Conservation (phyloP, 2,797 vertebrate species). For the Schizopygopsis malacanthus region DNA sequence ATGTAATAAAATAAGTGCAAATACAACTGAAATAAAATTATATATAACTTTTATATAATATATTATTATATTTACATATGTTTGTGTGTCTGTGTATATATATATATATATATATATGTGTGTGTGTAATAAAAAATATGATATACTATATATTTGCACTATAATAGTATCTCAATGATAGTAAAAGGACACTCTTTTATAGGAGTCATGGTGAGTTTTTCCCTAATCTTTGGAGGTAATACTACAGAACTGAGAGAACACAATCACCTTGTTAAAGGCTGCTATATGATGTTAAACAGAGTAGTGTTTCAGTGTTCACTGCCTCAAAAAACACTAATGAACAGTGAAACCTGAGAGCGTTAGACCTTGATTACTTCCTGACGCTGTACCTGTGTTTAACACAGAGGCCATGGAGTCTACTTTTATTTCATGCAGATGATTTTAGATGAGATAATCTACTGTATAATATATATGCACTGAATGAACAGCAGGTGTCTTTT, state of each 20-base stretch:
- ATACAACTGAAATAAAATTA: too few species aligned
- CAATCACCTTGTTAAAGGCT: neutral
- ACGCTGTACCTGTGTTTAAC: neutral
- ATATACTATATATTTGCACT: neutral
- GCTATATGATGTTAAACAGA: neutral
- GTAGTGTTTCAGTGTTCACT: neutral
- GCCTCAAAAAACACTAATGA: neutral
- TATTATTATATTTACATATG: too few species aligned
- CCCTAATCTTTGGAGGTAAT: neutral
- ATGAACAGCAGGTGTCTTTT: conserved; percentile 41
- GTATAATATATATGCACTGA: neutral
- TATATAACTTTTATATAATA: too few species aligned
- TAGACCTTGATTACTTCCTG: conserved; percentile 38
- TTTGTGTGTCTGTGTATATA: too few species aligned
- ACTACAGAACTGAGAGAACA: neutral
- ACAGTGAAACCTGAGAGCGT: conserved; percentile 14
- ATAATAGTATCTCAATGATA: too few species aligned
- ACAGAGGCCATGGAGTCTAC: neutral
- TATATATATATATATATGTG: too few species aligned
- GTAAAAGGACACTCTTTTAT: too few species aligned
- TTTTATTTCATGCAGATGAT: neutral
- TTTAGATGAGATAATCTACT: conserved; percentile 12
- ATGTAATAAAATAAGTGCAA: neutral
- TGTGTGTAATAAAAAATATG: too few species aligned
- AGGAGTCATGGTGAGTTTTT: too few species aligned